Evolutionary conservation across 2,888 invertebrate genomes (phyloP), one percentile per base, ranked within the genome.

Genomic region (Sesia bembeciformis): DNA sequence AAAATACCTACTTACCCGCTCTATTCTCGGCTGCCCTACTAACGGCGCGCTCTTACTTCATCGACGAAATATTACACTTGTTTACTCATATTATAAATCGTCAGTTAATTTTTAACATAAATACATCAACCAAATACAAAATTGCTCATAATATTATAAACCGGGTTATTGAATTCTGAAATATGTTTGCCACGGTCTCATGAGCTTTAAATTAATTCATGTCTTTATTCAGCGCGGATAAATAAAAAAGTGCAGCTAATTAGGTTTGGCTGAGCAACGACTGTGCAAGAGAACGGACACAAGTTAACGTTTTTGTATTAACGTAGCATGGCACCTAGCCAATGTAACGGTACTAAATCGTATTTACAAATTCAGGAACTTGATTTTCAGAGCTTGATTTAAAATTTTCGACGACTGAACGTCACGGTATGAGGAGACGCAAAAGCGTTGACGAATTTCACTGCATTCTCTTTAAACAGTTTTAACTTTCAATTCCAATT

Each of bases 21-120:
- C 80, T 88, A 88, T 88, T 86, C 77, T 78, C 55, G 73, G 81
- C 72, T 81, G 84, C 76, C 86, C 85, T 83, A 85, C 79, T 79
- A 77, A 85, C 76, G 62, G 59, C 62, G 59, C 57, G 57, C 60
- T 68, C 66, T 71, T 70, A 73, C 70, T 74, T 71, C 74, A 74
- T 72, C 67, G 60, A 63, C 64, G 50, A 50, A 50, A 50, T 50
- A 50, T 50, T 7, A 50, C 6, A 50, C 50, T 50, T 50, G 50
- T 50, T 50, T 50, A 50, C 39, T 54, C 39, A 23, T 8, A 6
- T 55, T 5, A 43, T 40, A 6, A 50, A 7, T 50, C 50, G 39
- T 39, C 50, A 7, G 38, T 7, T 49, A 49, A 5, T 5, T 39
- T 4, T 3, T 50, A 50, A 38, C 3, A 7, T 38, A 6, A 50